A percentile compares a stretch with the other conserved stretches of the same genome.
These are phyloP conservation scores for Semaprochilodus insignis DNA, from an alignment of 2,797 vertebrate genomes.

Conservation along the genomic window DNA sequence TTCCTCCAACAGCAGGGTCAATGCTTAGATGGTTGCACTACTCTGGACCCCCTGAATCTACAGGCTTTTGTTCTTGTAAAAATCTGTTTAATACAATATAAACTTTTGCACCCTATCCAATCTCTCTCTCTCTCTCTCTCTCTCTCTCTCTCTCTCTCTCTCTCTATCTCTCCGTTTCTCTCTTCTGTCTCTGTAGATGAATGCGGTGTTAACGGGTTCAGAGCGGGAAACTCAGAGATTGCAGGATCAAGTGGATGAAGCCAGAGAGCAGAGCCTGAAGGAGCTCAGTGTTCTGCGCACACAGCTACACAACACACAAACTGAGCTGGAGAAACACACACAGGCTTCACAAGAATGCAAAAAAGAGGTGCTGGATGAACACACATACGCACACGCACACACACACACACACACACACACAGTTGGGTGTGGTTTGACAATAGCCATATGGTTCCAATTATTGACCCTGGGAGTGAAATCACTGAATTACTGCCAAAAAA, in stretches of 20 bases:
- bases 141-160: background rate
- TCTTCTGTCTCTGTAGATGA: slow-evolving; percentile 85
- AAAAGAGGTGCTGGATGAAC: slow-evolving; percentile 85
- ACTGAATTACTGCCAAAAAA: slow-evolving; percentile 9
- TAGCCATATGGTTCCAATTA: slow-evolving; percentile 23
- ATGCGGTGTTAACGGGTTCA: slow-evolving; percentile 83
- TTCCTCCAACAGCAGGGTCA: too few relatives aligned
- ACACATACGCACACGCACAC: slow-evolving; percentile 56
- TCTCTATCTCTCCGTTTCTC: background rate
- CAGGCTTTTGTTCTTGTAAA: too few relatives aligned
- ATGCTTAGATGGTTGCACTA: too few relatives aligned
- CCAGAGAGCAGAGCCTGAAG: slow-evolving; percentile 86
- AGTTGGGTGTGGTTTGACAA: slow-evolving; percentile 18
- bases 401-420: slow-evolving; percentile 39
- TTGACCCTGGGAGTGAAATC: slow-evolving; percentile 4
- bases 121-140: background rate
- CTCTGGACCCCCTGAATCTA: too few relatives aligned
- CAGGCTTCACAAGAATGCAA: slow-evolving; percentile 82
- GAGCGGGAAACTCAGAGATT: slow-evolving; percentile 86
- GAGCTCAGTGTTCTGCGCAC: slow-evolving; percentile 86
- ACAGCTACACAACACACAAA: slow-evolving; percentile 88
- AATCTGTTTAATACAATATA: background rate
- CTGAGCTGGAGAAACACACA: slow-evolving; percentile 86
- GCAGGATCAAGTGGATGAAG: slow-evolving; percentile 90
- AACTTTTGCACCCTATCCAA: background rate